phyloP scores from a whole-genome alignment of 2,113 vertebrate species.

The Hirundichthys speculiger region DNA sequence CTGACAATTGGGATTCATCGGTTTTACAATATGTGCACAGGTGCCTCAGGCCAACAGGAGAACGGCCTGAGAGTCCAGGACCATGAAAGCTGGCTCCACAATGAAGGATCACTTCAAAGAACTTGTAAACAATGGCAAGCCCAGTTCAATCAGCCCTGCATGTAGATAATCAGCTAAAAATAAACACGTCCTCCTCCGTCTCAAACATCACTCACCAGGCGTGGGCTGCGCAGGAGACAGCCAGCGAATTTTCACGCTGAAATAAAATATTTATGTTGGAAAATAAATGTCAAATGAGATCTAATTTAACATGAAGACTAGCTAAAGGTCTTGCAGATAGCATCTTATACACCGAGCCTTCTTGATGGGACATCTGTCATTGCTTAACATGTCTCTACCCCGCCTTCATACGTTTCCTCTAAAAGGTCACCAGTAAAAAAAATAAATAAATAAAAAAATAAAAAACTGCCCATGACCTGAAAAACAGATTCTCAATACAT shows the following conservation, averaged over 20 bases:
- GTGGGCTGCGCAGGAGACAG: slow-evolving; percentile 26
- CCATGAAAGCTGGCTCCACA: slow-evolving; percentile 77
- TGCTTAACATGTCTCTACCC: slow-evolving; percentile 35
- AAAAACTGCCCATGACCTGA: slow-evolving; percentile 37
- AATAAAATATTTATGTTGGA: slow-evolving; percentile 75
- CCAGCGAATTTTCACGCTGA: slow-evolving; percentile 60
- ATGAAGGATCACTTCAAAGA: slow-evolving; percentile 83
- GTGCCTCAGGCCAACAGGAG: slow-evolving; percentile 64
- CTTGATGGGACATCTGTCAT: slow-evolving; percentile 59
- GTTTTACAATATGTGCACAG: slow-evolving; percentile 72
- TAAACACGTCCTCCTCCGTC: slow-evolving; percentile 65
- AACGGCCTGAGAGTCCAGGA: slow-evolving; percentile 59
- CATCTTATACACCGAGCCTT: slow-evolving; percentile 38
- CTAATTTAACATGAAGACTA: slow-evolving; percentile 68
- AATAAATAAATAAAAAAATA: slow-evolving; percentile 52
- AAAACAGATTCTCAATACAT: slow-evolving; percentile 20
- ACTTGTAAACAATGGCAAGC: slow-evolving; percentile 77
- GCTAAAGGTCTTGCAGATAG: slow-evolving; percentile 67
- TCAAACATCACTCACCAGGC: slow-evolving; percentile 51
- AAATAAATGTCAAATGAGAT: slow-evolving; percentile 79
- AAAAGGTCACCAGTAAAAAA: slow-evolving; percentile 74
- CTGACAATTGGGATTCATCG: slow-evolving; percentile 62
- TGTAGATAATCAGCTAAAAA: slow-evolving; percentile 77
- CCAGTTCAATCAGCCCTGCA: slow-evolving; percentile 71
- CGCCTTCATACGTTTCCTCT: slow-evolving; percentile 22